These are phyloP conservation scores for Gobio occitaniae DNA, from an alignment of 2,797 vertebrate genomes.

Conservation along the genomic window DNA sequence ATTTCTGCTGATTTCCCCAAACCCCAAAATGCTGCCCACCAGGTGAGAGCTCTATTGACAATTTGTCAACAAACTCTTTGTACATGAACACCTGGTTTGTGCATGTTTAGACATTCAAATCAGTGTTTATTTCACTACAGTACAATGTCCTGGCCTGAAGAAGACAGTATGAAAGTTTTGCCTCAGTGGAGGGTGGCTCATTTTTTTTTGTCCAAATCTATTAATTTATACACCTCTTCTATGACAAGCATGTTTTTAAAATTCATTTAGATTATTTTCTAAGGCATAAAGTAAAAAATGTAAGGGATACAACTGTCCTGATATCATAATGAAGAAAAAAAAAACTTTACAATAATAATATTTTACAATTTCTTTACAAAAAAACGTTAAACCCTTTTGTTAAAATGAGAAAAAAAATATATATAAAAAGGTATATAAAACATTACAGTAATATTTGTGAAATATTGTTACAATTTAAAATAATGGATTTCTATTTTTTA, in stretches of 20 bases:
- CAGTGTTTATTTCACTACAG: slow-evolving; percentile 7
- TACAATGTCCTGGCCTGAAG: not conserved
- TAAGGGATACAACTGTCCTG: not conserved
- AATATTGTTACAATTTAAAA: too few relatives aligned
- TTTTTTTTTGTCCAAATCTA: not conserved
- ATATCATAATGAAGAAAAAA: not conserved
- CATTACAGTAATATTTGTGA: too few relatives aligned
- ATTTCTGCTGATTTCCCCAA: slow-evolving; percentile 34
- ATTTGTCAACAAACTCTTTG: slow-evolving; percentile 54
- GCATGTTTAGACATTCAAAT: slow-evolving; percentile 2
- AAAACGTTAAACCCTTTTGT: too few relatives aligned
- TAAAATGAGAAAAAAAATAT: not conserved
- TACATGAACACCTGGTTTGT: slow-evolving; percentile 15
- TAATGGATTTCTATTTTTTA: too few relatives aligned
- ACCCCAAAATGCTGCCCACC: slow-evolving; percentile 10
- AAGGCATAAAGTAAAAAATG: not conserved
- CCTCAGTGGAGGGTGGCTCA: not conserved
- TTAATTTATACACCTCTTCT: not conserved
- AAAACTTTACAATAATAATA: too few relatives aligned
- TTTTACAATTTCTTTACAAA: too few relatives aligned
- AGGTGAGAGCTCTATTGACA: slow-evolving; percentile 45
- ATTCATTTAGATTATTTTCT: not conserved
- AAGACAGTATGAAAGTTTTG: not conserved
- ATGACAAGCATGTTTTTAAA: not conserved
- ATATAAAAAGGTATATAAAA: too few relatives aligned